Conservation (phyloP, 2,888 invertebrate genomes). For the Tachina fera region DNA sequence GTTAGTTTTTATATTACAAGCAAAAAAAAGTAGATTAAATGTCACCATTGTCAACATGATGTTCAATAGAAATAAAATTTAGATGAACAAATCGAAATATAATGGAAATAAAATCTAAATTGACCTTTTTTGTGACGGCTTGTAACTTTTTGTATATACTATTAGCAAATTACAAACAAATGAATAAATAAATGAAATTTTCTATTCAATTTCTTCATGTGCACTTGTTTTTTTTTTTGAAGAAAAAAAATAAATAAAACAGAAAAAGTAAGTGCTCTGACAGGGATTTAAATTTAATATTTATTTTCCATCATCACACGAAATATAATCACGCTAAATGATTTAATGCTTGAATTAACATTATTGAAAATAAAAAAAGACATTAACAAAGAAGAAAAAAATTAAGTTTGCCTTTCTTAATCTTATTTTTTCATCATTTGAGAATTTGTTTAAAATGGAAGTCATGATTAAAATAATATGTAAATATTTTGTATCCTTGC, state of each 20-base stretch:
- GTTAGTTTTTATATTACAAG: background rate
- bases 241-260: background rate
- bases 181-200: constrained; percentile 23
- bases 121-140: constrained; percentile 11
- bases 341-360: background rate
- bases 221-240: too few species aligned
- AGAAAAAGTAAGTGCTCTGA: background rate
- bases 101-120: constrained; percentile 15
- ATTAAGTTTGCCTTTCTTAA: too few species aligned
- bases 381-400: too few species aligned
- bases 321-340: background rate
- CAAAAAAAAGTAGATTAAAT: constrained; percentile 23
- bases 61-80: constrained; percentile 25
- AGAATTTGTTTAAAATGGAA: too few species aligned
- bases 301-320: background rate
- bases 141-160: background rate
- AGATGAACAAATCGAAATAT: constrained; percentile 2
- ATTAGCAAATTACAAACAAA: background rate
- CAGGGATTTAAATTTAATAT: constrained; percentile 2
- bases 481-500: too few species aligned
- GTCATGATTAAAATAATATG: too few species aligned
- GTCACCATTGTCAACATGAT: constrained; percentile 10
- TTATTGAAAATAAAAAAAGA: background rate
- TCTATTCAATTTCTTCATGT: background rate
- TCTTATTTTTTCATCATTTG: too few species aligned